Conservation (phyloP, 2,113 vertebrate genomes). For the Octodon degus region DNA sequence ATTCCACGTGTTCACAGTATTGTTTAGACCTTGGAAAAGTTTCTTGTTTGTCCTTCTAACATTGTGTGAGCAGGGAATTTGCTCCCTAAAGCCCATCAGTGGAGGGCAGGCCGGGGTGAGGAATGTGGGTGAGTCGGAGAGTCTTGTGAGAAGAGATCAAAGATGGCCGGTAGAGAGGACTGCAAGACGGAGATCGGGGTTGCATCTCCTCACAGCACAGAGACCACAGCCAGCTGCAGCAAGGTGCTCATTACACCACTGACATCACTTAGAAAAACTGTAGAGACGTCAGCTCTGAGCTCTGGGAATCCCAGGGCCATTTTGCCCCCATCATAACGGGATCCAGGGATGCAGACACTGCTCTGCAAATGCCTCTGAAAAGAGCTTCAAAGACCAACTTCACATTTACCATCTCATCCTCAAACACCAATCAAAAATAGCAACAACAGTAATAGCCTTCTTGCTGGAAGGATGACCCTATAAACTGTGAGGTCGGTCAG, state of each 20-base stretch:
- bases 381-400: background rate
- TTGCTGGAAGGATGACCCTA: background rate
- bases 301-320: background rate
- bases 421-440: background rate
- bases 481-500: background rate
- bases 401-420: background rate
- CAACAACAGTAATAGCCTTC: background rate
- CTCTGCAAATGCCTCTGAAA: background rate
- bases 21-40: background rate
- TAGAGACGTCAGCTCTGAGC: background rate
- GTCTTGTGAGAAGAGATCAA: background rate
- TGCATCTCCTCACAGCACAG: conserved; percentile 28
- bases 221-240: background rate
- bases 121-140: fast-evolving
- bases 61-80: background rate
- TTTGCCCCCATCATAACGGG: background rate
- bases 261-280: conserved; percentile 17
- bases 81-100: background rate
- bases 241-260: background rate
- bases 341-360: background rate
- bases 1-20: background rate
- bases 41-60: background rate
- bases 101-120: background rate
- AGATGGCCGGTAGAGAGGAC: background rate
- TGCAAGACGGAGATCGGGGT: background rate